Evolutionary conservation across 2,113 vertebrate species (phyloP).

Genomic region (Pteropus alecto): DNA sequence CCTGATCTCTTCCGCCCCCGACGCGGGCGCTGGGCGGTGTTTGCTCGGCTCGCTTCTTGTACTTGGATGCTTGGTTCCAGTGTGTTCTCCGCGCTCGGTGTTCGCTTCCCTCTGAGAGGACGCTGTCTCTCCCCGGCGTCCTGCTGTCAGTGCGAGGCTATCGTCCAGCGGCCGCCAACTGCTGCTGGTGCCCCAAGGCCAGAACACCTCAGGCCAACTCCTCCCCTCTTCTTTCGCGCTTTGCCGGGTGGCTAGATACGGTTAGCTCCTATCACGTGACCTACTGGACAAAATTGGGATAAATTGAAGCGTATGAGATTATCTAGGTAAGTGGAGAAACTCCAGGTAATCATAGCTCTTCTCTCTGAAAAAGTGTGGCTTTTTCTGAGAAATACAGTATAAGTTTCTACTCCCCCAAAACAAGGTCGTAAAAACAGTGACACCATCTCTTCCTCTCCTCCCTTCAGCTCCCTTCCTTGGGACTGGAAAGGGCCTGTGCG

Average conservation of each 20-base stretch:
- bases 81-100: fast-evolving
- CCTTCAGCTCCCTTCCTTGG: not conserved
- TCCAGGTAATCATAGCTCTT: not conserved
- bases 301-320: not conserved
- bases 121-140: fast-evolving
- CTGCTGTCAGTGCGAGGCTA: fast-evolving
- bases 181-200: too few species aligned
- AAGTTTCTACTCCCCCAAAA: not conserved
- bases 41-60: fast-evolving
- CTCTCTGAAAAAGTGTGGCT: not conserved
- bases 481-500: not conserved
- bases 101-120: not conserved
- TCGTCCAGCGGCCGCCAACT: not conserved
- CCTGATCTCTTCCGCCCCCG: fast-evolving
- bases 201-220: too few species aligned
- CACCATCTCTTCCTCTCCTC: not conserved
- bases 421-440: not conserved
- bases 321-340: not conserved
- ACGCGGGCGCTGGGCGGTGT: fast-evolving
- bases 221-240: not conserved
- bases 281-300: not conserved
- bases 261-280: not conserved
- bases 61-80: fast-evolving
- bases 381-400: not conserved
- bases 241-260: fast-evolving